Base-by-base conservation (phyloP, 2,888 invertebrate species). In the Osmoderma eremita region DNA sequence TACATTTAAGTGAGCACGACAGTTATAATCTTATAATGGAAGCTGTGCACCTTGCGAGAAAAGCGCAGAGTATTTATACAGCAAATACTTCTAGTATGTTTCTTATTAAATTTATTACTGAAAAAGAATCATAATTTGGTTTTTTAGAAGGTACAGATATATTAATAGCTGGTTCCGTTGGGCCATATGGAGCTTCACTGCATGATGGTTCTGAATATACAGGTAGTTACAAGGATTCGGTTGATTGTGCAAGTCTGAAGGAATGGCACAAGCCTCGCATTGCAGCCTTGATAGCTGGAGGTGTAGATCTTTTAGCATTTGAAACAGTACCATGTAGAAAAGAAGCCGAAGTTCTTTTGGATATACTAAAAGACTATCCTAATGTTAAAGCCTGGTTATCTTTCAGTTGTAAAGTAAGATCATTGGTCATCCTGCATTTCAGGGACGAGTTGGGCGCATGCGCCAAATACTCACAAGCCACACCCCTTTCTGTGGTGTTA, bases 201-300 rank as follows among this genome's bases (percentile, higher is more conserved):
- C 90, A 91, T 77, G 94, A 97, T 79, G 91, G 92, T 6, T 96
- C 95, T 0, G 97, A 97, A 79, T 97, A 96, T 79, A 89, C 88
- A 20, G 96, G 96, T 12, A 85, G 85, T 70, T 93, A 92, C 77
- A 88, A 88, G 0, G 87, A 89, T 68, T 86, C 82, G 67, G 86
- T 90, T 2, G 80, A 88, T 6, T 82, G 54, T 83, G 84, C 85
- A 39, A 73, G 83, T 13, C 86, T 96, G 77, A 87, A 86, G 38
- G 88, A 90, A 39, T 95, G 93, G 91, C 96, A 97, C 82, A 85
- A 88, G 62, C 89, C 91, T 0, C 86, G 94, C 45, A 88, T 95
- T 24, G 86, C 88, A 74, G 89, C 91, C 0, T 83, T 96, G 20
- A 79, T 93, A 18, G 88, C 90, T 67, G 90, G 88, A 1, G 93